A percentile compares a stretch with the other conserved stretches of the same genome.
Evolutionary conservation across 1,140 invertebrate genomes (phyloP).

Genomic region (Drosophila suzukii): DNA sequence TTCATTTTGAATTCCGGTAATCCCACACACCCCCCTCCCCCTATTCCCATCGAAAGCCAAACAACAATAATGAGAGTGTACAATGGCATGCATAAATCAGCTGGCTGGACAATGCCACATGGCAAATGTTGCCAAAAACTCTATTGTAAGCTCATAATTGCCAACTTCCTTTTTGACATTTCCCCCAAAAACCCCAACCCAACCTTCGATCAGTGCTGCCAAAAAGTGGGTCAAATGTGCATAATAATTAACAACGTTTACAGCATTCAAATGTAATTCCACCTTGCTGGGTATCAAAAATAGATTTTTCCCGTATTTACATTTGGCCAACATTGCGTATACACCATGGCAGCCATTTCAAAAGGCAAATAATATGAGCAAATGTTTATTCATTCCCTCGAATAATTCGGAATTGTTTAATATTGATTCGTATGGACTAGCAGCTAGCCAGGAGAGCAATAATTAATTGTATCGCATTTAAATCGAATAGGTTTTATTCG

Average conservation of each 20-base stretch:
- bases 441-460: constrained; percentile 18
- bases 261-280: constrained; percentile 33
- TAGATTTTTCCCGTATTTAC: constrained; percentile 32
- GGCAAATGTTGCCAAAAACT: constrained; percentile 48
- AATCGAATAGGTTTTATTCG: constrained; percentile 34
- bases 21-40: background rate
- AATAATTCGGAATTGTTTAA: constrained; percentile 40
- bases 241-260: constrained; percentile 54
- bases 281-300: constrained; percentile 22
- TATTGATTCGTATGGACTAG: constrained; percentile 50
- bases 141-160: constrained; percentile 50
- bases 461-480: constrained; percentile 59
- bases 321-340: constrained; percentile 48
- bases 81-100: constrained; percentile 54
- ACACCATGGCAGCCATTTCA: constrained; percentile 47
- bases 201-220: constrained; percentile 1
- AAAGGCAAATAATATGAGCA: constrained; percentile 46
- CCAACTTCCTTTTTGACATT: constrained; percentile 43
- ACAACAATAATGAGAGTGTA: constrained; percentile 52
- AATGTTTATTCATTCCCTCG: constrained; percentile 58
- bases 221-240: constrained; percentile 38
- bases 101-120: constrained; percentile 39
- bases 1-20: constrained; percentile 45
- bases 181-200: background rate
- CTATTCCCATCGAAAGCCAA: background rate